Evolutionary conservation across 2,797 vertebrate species (phyloP).

Genomic region (Vultur gryphus): DNA sequence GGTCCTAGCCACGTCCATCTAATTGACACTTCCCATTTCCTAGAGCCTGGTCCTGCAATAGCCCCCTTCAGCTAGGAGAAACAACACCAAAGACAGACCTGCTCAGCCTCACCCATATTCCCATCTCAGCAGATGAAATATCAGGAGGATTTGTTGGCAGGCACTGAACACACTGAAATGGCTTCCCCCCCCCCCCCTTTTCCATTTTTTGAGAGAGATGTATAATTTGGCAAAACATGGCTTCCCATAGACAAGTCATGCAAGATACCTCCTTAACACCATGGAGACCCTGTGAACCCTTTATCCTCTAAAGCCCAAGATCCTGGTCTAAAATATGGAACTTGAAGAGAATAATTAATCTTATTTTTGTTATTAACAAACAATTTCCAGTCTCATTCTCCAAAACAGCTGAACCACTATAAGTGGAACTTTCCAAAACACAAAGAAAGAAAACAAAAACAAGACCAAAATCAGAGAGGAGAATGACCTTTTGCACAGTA

Average conservation of each 20-base stretch:
- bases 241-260: background rate
- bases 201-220: background rate
- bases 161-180: background rate
- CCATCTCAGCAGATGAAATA: background rate
- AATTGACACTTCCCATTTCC: background rate
- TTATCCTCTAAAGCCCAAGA: background rate
- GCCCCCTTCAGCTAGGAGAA: background rate
- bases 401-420: background rate
- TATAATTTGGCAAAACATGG: background rate
- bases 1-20: background rate
- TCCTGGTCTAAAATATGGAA: background rate
- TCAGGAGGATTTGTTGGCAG: background rate
- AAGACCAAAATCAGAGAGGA: background rate
- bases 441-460: background rate
- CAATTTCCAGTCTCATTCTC: background rate
- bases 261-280: background rate
- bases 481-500: background rate
- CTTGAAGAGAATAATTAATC: background rate
- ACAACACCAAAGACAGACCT: background rate
- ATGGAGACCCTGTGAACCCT: background rate
- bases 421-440: conserved; percentile 32
- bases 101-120: background rate
- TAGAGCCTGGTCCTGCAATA: background rate
- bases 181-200: accelerated
- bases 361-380: conserved; percentile 22